These are phyloP conservation scores for Artemia sinica DNA, from an alignment of 2,888 invertebrate genomes.

Conservation along the genomic window DNA sequence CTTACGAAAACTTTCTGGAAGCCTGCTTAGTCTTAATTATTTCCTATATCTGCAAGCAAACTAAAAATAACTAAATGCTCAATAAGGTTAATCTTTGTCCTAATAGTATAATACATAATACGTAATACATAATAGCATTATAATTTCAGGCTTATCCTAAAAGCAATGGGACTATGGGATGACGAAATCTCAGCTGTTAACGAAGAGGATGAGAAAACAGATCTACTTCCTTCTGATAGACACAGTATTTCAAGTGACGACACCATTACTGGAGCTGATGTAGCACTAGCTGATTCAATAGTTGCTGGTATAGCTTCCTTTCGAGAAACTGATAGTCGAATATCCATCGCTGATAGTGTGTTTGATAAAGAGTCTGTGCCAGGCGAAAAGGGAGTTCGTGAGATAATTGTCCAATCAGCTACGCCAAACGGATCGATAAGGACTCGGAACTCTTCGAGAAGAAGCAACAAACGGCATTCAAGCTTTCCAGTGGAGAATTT, in stretches of 20 bases:
- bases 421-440: not conserved
- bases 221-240: not conserved
- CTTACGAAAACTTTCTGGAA: too few relatives aligned
- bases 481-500: not conserved
- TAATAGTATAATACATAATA: not conserved
- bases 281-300: not conserved
- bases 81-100: conserved; percentile 4
- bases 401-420: not conserved
- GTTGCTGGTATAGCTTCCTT: not conserved
- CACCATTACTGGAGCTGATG: not conserved
- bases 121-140: not conserved
- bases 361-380: not conserved
- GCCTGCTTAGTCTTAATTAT: too few relatives aligned
- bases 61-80: too few relatives aligned
- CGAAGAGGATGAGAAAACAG: conserved; percentile 17
- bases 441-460: not conserved
- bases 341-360: not conserved
- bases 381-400: not conserved
- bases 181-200: conserved; percentile 29
- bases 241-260: conserved; percentile 11
- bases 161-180: conserved; percentile 86
- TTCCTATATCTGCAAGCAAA: too few relatives aligned
- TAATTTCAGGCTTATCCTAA: conserved; percentile 58
- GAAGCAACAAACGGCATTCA: not conserved
- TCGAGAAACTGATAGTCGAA: not conserved